These are phyloP conservation scores for Ptychodera flava DNA, from an alignment of 35 echinoderm and acorn worm genomes.

Conservation along the genomic window DNA sequence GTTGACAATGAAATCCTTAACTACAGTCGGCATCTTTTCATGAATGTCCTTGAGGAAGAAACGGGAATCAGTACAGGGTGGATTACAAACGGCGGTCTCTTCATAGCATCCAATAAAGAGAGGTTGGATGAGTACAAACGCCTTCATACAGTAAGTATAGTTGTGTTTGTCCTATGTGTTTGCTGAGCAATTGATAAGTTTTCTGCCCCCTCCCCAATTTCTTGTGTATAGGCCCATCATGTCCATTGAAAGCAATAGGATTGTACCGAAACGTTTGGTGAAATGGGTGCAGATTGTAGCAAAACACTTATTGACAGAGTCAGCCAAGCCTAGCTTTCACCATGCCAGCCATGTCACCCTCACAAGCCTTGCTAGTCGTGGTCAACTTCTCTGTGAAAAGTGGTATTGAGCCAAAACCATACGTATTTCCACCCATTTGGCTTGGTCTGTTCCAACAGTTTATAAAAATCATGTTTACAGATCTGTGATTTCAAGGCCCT, in stretches of 20 bases:
- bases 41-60: conserved; percentile 68
- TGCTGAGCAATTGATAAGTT: not conserved
- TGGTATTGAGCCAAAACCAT: too few species aligned
- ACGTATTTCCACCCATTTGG: too few species aligned
- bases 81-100: conserved; percentile 87
- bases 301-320: too few species aligned
- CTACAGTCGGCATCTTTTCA: conserved; percentile 53
- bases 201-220: too few species aligned
- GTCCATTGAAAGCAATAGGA: not conserved
- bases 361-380: too few species aligned
- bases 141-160: conserved; percentile 59
- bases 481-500: too few species aligned
- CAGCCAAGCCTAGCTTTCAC: too few species aligned
- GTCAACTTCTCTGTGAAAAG: too few species aligned
- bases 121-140: conserved; percentile 93
- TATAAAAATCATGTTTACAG: too few species aligned
- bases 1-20: conserved; percentile 57
- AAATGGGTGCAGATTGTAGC: not conserved
- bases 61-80: conserved; percentile 82
- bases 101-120: conserved; percentile 87
- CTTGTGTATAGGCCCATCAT: too few species aligned
- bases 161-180: not conserved
- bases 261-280: not conserved
- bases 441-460: too few species aligned
- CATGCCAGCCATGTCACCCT: too few species aligned